Conservation (phyloP, 30 jellyfish, hydroid and myxozoan genomes). For the Aurelia aurita region DNA sequence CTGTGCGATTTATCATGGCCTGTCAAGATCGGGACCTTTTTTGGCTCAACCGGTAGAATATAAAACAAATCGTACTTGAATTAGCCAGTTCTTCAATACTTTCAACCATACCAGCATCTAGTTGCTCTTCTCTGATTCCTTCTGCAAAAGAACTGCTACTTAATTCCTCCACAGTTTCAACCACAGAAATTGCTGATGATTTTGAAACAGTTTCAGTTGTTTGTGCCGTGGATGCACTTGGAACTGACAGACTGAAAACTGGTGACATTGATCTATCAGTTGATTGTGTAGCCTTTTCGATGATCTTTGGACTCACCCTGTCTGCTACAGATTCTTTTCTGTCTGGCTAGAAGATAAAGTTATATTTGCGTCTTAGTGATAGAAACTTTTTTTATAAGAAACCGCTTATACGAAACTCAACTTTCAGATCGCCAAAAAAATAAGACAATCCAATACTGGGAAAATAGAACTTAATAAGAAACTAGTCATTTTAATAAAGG, state of each 20-base stretch:
- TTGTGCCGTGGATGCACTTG: slow-evolving; percentile 35
- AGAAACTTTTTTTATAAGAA: too few relatives aligned
- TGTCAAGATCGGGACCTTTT: too few relatives aligned
- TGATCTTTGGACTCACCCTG: slow-evolving; percentile 45
- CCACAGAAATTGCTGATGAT: slow-evolving; percentile 67
- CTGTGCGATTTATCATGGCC: too few relatives aligned
- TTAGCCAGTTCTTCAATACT: slow-evolving; percentile 57
- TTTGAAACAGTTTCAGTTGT: slow-evolving; percentile 41
- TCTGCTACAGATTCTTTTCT: slow-evolving; percentile 50
- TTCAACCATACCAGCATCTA: slow-evolving; percentile 65
- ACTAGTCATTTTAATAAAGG: too few relatives aligned
- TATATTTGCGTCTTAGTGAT: too few relatives aligned
- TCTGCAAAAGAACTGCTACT: slow-evolving; percentile 69
- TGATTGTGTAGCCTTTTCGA: slow-evolving; percentile 34
- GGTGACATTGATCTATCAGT: slow-evolving; percentile 64
- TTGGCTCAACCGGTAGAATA: background rate
- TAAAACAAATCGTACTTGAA: slow-evolving; percentile 27
- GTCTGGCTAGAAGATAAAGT: slow-evolving; percentile 18
- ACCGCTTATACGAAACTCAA: too few relatives aligned
- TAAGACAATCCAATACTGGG: too few relatives aligned
- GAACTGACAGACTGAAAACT: slow-evolving; percentile 39
- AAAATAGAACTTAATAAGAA: too few relatives aligned
- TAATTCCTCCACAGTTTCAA: slow-evolving; percentile 86
- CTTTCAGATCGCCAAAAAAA: too few relatives aligned
- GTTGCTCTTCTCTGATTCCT: slow-evolving; percentile 48